Evolutionary conservation across 1,140 invertebrate genomes (phyloP).

Genomic region (Macrocentrus cingulum): DNA sequence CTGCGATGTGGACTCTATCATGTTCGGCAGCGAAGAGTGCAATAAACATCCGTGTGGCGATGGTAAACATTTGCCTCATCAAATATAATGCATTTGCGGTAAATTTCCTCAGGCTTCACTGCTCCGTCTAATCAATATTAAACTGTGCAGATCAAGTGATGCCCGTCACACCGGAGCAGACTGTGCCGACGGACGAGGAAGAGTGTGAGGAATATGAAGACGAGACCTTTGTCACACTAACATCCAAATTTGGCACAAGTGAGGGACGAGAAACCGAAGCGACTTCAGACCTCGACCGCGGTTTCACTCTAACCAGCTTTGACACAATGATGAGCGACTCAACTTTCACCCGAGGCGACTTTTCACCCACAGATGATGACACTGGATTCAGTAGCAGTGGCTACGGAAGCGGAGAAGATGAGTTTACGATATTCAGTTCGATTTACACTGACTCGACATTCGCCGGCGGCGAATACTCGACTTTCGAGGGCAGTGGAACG

Average conservation of each 20-base stretch:
- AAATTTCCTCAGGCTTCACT: not conserved
- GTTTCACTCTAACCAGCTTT: conserved; percentile 32
- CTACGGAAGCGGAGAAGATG: conserved; percentile 39
- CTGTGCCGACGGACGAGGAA: conserved; percentile 57
- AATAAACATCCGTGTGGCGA: conserved; percentile 72
- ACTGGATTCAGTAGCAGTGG: conserved; percentile 27
- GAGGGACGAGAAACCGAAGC: conserved; percentile 24
- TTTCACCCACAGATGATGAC: conserved; percentile 35
- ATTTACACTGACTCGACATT: conserved; percentile 19
- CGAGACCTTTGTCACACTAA: conserved; percentile 45
- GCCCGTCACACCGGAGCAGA: conserved; percentile 64
- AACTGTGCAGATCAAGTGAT: conserved; percentile 65
- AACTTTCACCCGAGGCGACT: conserved; percentile 45
- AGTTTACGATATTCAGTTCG: conserved; percentile 28
- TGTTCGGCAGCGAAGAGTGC: conserved; percentile 71
- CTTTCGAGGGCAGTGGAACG: conserved; percentile 46
- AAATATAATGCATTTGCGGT: not conserved
- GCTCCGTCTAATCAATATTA: too few species aligned
- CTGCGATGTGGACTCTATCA: conserved; percentile 69
- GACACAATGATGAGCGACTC: conserved; percentile 68
- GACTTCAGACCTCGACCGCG: conserved; percentile 37
- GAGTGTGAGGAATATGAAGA: conserved; percentile 64
- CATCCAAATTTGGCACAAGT: conserved; percentile 31
- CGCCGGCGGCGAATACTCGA: conserved; percentile 24
- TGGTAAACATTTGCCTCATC: conserved; percentile 55